Evolutionary conservation across 2,797 vertebrate genomes (phyloP).

Genomic region (Sphenodon punctatus): DNA sequence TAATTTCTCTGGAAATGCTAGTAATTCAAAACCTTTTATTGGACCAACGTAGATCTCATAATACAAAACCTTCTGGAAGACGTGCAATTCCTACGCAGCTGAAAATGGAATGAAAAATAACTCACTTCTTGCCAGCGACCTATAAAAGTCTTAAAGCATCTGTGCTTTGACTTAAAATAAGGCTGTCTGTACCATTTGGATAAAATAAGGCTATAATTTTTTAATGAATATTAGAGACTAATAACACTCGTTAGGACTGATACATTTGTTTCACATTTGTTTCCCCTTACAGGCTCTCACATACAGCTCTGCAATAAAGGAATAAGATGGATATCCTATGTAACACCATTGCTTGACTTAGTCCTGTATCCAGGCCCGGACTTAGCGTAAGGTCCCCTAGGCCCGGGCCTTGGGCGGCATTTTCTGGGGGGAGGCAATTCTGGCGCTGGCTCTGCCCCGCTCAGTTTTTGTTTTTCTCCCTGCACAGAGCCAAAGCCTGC

Average conservation of each 20-base stretch:
- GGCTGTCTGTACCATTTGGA: neutral
- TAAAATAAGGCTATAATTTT: neutral
- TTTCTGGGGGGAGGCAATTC: too few species aligned
- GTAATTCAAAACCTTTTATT: constrained; percentile 54
- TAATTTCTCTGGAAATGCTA: constrained; percentile 70
- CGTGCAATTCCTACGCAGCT: constrained; percentile 4
- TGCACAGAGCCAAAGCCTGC: too few species aligned
- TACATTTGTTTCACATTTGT: too few species aligned
- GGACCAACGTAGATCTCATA: constrained; percentile 35
- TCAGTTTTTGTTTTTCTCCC: too few species aligned
- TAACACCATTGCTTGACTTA: neutral
- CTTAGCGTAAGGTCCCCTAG: too few species aligned
- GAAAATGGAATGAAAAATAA: constrained; percentile 1
- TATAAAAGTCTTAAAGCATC: neutral
- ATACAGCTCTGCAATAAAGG: constrained; percentile 25
- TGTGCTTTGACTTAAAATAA: constrained; percentile 16
- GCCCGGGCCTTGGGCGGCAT: too few species aligned
- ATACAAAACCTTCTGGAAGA: constrained; percentile 23
- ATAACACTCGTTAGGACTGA: too few species aligned
- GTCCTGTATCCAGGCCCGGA: too few species aligned
- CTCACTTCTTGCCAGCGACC: neutral
- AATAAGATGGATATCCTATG: constrained; percentile 52
- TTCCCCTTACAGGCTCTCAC: too few species aligned
- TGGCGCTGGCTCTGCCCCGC: too few species aligned
- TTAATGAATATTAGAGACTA: constrained; percentile 42